These are phyloP conservation scores for Cecropterus lyciades DNA, from an alignment of 1,140 invertebrate genomes.

Conservation along the genomic window DNA sequence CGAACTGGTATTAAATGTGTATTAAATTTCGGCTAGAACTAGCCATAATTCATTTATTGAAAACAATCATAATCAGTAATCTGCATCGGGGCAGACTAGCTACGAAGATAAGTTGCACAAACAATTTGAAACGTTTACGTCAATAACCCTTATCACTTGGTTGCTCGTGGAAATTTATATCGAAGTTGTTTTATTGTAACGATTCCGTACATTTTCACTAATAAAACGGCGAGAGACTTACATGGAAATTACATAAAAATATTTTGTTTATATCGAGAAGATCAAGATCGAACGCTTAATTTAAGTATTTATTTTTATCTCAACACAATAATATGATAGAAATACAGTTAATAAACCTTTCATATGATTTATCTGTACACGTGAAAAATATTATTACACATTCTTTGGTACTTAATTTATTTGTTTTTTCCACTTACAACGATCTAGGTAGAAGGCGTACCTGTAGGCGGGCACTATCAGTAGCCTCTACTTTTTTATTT, in stretches of 20 bases:
- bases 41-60: neutral
- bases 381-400: neutral
- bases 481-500: slow-evolving; percentile 22
- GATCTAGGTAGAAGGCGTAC: slow-evolving; percentile 12
- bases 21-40: neutral
- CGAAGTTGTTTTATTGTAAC: neutral
- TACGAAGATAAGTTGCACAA: slow-evolving; percentile 15
- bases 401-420: neutral
- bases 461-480: slow-evolving; percentile 27
- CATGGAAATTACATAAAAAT: no score
- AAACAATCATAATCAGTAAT: slow-evolving; percentile 18
- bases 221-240: no score
- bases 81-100: slow-evolving; percentile 15
- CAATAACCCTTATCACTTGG: slow-evolving; percentile 2
- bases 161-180: slow-evolving; percentile 9
- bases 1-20: neutral
- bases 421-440: neutral
- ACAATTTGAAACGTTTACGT: slow-evolving; percentile 17
- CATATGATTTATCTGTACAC: slow-evolving; percentile 4
- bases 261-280: no score
- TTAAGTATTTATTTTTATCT: no score
- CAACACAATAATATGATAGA: no score
- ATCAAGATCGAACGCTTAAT: no score
- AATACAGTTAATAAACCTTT: neutral
- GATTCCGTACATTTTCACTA: no score